Percentiles rank a stretch among this genome's conserved stretches.
Evolutionary conservation across 2,797 vertebrate species (phyloP).

Genomic region (Trematomus bernacchii): DNA sequence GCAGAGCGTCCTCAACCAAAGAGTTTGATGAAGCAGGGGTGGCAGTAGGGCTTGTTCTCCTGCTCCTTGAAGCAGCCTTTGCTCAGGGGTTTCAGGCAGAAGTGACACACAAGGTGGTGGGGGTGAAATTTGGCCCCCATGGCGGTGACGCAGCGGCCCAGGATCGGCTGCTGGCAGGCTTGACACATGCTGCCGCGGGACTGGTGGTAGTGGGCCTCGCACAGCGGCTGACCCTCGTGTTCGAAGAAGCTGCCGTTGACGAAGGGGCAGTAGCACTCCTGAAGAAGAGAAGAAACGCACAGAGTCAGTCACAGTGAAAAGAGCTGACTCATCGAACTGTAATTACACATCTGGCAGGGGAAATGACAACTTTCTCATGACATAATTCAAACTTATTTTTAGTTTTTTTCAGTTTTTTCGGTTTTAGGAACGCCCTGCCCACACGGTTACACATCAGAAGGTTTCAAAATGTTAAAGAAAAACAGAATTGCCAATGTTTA

Average conservation of each 20-base stretch:
- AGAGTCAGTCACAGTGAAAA: constrained; percentile 16
- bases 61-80: constrained; percentile 96
- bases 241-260: constrained; percentile 94
- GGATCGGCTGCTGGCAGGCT: constrained; percentile 93
- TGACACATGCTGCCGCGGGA: constrained; percentile 91
- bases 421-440: constrained; percentile 12
- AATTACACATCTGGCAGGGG: constrained; percentile 27
- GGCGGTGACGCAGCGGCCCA: constrained; percentile 93
- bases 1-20: constrained; percentile 83
- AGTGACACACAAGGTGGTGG: constrained; percentile 94
- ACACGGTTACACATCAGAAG: background rate
- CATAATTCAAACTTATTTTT: constrained; percentile 34
- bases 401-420: background rate
- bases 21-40: constrained; percentile 93
- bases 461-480: background rate
- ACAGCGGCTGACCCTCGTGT: constrained; percentile 91
- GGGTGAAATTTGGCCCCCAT: constrained; percentile 95
- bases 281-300: background rate
- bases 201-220: constrained; percentile 93
- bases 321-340: constrained; percentile 16
- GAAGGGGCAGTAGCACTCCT: constrained; percentile 93
- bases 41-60: constrained; percentile 94
- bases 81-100: constrained; percentile 93
- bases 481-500: background rate
- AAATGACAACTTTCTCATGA: constrained; percentile 53